Percentiles rank a stretch among this genome's conserved stretches.
Evolutionary conservation across 2,113 vertebrate genomes (phyloP).

Genomic region (Tragulus kanchil): DNA sequence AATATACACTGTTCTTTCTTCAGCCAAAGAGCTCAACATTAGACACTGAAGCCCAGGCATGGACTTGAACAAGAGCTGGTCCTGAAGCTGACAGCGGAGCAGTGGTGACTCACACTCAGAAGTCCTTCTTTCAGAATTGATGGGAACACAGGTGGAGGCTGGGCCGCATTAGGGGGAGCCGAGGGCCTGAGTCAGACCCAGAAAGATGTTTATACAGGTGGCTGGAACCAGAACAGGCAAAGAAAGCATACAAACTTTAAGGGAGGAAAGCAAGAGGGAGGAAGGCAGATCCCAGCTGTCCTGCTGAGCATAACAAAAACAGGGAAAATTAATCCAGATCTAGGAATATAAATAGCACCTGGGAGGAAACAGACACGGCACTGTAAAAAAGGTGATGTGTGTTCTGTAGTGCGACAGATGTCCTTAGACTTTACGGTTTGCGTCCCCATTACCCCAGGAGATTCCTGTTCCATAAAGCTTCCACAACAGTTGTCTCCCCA

Average conservation of each 20-base stretch:
- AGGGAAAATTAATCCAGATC: background rate
- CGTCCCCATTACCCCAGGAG: background rate
- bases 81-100: background rate
- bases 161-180: background rate
- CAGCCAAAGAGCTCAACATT: background rate
- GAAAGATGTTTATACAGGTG: conserved; percentile 13
- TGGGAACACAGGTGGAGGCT: background rate
- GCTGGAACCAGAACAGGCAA: background rate
- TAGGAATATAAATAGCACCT: background rate
- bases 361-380: background rate
- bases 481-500: background rate
- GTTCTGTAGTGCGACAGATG: background rate
- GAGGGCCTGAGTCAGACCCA: background rate
- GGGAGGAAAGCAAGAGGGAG: background rate
- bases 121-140: conserved; percentile 36
- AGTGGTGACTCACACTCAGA: background rate
- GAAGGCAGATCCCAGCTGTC: background rate
- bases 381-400: background rate
- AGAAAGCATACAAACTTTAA: conserved; percentile 9
- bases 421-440: background rate
- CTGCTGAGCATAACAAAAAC: background rate
- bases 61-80: background rate
- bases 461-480: background rate
- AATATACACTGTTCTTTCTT: background rate
- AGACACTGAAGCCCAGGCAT: background rate